These are phyloP conservation scores for Chrosomus eos DNA, from an alignment of 2,797 vertebrate species.

Conservation along the genomic window DNA sequence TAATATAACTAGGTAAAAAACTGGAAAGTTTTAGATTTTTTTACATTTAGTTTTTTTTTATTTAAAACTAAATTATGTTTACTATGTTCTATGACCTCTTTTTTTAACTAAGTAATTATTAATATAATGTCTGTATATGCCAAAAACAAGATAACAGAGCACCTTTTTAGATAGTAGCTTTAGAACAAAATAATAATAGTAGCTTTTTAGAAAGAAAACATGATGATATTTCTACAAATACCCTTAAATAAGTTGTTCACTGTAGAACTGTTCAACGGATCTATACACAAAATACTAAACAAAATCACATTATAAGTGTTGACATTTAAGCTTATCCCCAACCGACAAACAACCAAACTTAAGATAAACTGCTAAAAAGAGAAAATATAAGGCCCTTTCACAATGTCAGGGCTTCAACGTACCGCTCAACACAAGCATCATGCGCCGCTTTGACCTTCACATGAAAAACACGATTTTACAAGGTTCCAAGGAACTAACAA, in stretches of 20 bases:
- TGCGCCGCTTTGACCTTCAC: neutral
- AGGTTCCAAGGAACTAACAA: neutral
- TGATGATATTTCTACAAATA: neutral
- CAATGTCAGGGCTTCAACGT: neutral
- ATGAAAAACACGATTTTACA: neutral
- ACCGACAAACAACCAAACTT: neutral
- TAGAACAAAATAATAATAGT: neutral
- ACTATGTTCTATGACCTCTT: too few relatives aligned
- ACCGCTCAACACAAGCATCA: neutral
- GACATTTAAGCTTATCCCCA: neutral
- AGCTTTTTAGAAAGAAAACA: neutral
- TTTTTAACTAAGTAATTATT: too few relatives aligned
- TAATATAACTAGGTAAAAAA: too few relatives aligned
- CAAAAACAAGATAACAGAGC: neutral
- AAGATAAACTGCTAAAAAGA: neutral
- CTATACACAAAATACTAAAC: neutral
- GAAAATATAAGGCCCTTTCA: neutral
- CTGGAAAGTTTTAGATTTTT: too few relatives aligned
- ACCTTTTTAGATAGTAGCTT: neutral
- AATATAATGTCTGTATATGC: neutral
- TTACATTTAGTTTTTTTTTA: too few relatives aligned
- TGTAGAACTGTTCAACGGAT: neutral
- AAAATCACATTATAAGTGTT: neutral
- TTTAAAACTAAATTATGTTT: too few relatives aligned
- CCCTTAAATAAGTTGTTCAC: neutral